These are phyloP conservation scores for Notothenia coriiceps DNA, from an alignment of 2,113 vertebrate genomes.

Conservation along the genomic window DNA sequence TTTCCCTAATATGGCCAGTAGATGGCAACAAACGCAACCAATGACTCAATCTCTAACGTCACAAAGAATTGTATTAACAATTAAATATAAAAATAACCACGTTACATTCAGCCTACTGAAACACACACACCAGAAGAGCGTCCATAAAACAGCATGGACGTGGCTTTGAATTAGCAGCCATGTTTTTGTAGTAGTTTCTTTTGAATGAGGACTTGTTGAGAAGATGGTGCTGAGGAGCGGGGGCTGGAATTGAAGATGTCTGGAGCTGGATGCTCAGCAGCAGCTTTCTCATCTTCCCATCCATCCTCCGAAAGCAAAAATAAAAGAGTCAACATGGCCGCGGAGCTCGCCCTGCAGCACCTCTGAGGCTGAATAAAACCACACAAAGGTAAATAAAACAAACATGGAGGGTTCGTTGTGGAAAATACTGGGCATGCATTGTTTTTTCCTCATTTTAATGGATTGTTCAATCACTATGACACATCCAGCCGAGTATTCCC, in stretches of 20 bases:
- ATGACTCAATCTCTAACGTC: background rate
- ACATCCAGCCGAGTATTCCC: background rate
- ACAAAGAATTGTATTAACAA: background rate
- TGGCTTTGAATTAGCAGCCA: background rate
- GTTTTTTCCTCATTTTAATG: background rate
- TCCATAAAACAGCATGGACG: background rate
- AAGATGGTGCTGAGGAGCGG: conserved; percentile 22
- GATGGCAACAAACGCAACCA: conserved; percentile 47
- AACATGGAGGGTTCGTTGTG: background rate
- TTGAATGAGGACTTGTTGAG: conserved; percentile 59
- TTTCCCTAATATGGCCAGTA: background rate
- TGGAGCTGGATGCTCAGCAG: conserved; percentile 38
- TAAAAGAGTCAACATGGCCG: conserved; percentile 71
- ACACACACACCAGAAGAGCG: no score
- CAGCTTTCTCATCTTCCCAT: conserved; percentile 14
- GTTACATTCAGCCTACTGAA: background rate
- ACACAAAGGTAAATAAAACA: conserved; percentile 27
- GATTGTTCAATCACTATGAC: background rate
- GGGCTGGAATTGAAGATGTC: conserved; percentile 29
- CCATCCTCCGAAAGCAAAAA: conserved; percentile 36
- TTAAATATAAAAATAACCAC: conserved; percentile 12
- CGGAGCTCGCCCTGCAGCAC: conserved; percentile 50
- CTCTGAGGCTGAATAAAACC: conserved; percentile 18
- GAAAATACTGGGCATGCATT: background rate
- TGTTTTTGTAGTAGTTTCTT: background rate